Conservation (phyloP, 2,797 vertebrate genomes). For the Pogonophryne albipinna region DNA sequence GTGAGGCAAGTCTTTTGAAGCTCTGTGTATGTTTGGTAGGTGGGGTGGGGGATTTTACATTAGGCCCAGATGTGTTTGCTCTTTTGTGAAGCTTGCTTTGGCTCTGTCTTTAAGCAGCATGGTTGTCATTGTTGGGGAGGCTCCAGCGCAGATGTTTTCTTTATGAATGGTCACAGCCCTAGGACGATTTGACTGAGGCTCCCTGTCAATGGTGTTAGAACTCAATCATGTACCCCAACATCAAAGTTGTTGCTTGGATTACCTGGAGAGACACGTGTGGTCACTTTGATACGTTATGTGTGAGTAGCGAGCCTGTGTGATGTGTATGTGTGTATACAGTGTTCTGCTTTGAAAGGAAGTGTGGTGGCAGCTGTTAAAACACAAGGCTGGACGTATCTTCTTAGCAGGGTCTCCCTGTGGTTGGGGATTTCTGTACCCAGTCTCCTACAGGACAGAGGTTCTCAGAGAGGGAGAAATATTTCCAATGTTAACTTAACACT, state of each 20-base stretch:
- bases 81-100: constrained; percentile 42
- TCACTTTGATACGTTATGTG: constrained; percentile 48
- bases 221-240: constrained; percentile 26
- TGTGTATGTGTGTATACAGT: constrained; percentile 41
- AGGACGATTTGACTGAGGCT: constrained; percentile 15
- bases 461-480: constrained; percentile 32
- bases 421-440: constrained; percentile 27
- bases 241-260: constrained; percentile 53
- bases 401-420: constrained; percentile 57
- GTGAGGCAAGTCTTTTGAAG: constrained; percentile 43
- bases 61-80: constrained; percentile 64
- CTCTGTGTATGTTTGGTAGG: constrained; percentile 43
- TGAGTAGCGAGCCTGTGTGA: constrained; percentile 44
- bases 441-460: constrained; percentile 49
- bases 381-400: constrained; percentile 58
- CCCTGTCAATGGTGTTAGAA: constrained; percentile 18
- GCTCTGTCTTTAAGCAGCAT: constrained; percentile 32
- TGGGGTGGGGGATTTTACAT: constrained; percentile 35
- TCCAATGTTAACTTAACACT: constrained; percentile 50
- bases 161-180: constrained; percentile 29
- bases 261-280: constrained; percentile 30
- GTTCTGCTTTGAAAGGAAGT: constrained; percentile 64
- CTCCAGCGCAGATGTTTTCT: constrained; percentile 22
- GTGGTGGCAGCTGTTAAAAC: constrained; percentile 78
- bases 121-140: constrained; percentile 26